These are phyloP conservation scores for Tyto alba DNA, from an alignment of 2,113 vertebrate genomes.

Conservation along the genomic window DNA sequence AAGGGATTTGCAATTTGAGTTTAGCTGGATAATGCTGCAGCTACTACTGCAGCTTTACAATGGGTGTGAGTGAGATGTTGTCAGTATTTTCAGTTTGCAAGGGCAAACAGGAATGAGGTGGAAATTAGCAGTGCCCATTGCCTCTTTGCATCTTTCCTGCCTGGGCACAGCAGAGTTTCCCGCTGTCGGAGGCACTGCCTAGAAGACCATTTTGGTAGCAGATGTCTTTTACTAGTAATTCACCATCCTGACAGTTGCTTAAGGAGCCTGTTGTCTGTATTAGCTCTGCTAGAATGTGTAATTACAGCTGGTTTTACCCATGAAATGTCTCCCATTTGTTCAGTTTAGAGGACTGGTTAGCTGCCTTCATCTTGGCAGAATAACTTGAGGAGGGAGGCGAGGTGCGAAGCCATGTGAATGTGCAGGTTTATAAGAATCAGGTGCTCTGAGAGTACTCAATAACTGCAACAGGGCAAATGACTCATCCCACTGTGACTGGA, in stretches of 20 bases:
- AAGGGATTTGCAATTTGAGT: neutral
- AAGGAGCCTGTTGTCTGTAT: neutral
- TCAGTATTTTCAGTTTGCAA: neutral
- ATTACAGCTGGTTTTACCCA: neutral
- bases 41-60: fast-evolving
- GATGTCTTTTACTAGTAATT: neutral
- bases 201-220: neutral
- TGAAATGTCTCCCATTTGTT: neutral
- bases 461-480: neutral
- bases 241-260: neutral
- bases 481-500: neutral
- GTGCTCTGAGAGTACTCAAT: neutral
- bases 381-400: neutral
- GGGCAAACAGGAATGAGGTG: neutral
- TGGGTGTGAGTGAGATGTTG: neutral
- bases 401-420: neutral
- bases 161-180: neutral
- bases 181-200: neutral
- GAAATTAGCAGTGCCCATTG: neutral
- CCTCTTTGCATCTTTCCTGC: neutral
- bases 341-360: neutral
- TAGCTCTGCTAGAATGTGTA: neutral
- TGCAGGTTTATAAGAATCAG: neutral
- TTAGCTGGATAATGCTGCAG: neutral
- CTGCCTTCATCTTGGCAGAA: neutral